Percentiles rank a stretch among this genome's conserved stretches.
These are phyloP conservation scores for Nomada hirtipes DNA, from an alignment of 2,888 invertebrate genomes.

Conservation along the genomic window DNA sequence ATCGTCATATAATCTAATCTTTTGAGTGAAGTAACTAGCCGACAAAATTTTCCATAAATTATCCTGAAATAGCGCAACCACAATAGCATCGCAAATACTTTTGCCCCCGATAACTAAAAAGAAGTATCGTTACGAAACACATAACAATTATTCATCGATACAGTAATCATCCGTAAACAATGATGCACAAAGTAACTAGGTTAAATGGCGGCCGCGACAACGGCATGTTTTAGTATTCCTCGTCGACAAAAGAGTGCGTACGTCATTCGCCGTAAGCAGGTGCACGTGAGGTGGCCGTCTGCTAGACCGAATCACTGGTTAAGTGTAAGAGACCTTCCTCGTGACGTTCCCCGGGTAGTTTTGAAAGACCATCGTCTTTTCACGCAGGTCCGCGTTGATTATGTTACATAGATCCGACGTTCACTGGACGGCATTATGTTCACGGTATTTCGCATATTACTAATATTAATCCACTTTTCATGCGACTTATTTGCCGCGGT, in stretches of 20 bases:
- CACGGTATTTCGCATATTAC: conserved; percentile 64
- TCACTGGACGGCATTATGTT: conserved; percentile 63
- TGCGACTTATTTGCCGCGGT: conserved; percentile 48
- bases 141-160: neutral
- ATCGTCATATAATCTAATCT: neutral
- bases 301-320: conserved; percentile 46
- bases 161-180: neutral
- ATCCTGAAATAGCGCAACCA: neutral
- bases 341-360: conserved; percentile 49
- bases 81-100: neutral
- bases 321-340: conserved; percentile 40
- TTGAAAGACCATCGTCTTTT: conserved; percentile 14
- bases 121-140: neutral
- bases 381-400: conserved; percentile 46
- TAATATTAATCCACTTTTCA: conserved; percentile 65
- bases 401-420: conserved; percentile 59
- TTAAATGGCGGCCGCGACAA: neutral
- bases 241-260: conserved; percentile 32
- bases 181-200: neutral
- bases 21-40: neutral
- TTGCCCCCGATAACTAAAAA: neutral
- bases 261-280: conserved; percentile 22
- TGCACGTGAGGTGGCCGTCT: conserved; percentile 58
- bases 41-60: neutral
- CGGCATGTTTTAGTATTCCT: conserved; percentile 8